phyloP scores from a whole-genome alignment of 2,888 invertebrate genomes.

The Ormyrus labotus region DNA sequence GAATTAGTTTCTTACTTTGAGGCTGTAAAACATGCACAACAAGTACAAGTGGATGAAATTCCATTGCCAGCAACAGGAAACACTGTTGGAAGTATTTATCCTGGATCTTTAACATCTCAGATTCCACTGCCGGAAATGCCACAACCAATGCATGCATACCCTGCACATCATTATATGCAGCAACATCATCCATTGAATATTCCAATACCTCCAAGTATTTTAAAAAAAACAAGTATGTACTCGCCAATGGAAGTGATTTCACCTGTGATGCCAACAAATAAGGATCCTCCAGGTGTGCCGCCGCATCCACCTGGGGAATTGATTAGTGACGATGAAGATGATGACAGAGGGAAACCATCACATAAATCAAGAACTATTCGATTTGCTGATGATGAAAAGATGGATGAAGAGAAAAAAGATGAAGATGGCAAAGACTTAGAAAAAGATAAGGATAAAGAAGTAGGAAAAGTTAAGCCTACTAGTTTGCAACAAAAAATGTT shows the following conservation, averaged over 20 bases:
- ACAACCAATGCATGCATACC: conserved; percentile 71
- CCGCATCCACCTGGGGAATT: conserved; percentile 89
- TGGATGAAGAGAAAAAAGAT: conserved; percentile 73
- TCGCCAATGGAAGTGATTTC: conserved; percentile 68
- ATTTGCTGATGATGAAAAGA: conserved; percentile 79
- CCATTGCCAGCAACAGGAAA: conserved; percentile 84
- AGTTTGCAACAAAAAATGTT: conserved; percentile 91
- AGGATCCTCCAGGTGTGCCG: conserved; percentile 91
- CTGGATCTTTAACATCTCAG: conserved; percentile 77
- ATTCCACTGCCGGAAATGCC: conserved; percentile 78
- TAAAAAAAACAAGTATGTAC: conserved; percentile 84
- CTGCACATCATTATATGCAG: conserved; percentile 70
- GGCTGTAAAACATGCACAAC: conserved; percentile 95
- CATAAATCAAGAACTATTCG: conserved; percentile 78
- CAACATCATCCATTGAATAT: conserved; percentile 77
- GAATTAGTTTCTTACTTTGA: conserved; percentile 95
- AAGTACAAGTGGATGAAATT: conserved; percentile 96
- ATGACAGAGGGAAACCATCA: conserved; percentile 68
- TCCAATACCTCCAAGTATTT: conserved; percentile 81
- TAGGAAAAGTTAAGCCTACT: conserved; percentile 80
- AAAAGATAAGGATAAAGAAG: conserved; percentile 73
- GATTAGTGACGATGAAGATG: conserved; percentile 79
- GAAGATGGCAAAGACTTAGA: conserved; percentile 71
- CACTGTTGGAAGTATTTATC: conserved; percentile 68
- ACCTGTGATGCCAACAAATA: conserved; percentile 72